A percentile compares a stretch with the other conserved stretches of the same genome.
phyloP scores from a whole-genome alignment of 1,140 invertebrate genomes.

The Danaus plexippus region DNA sequence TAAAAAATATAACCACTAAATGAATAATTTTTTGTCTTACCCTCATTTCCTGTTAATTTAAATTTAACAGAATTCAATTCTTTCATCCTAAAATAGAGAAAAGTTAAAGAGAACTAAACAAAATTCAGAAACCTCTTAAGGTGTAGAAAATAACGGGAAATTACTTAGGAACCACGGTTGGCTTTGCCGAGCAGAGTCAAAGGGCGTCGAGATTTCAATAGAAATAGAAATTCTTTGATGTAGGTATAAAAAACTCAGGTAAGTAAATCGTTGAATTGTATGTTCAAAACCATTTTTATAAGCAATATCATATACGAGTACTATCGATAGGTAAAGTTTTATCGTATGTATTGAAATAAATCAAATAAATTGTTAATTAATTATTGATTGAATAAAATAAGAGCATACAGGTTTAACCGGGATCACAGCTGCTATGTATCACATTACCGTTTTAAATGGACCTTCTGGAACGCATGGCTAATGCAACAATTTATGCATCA shows the following conservation, averaged over 20 bases:
- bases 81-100: slow-evolving; percentile 4
- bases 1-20: no score
- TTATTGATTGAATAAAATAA: no score
- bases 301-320: slow-evolving; percentile 2
- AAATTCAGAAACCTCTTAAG: slow-evolving; percentile 21
- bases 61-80: no score
- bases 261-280: slow-evolving; percentile 17
- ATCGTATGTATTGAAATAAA: no score
- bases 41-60: neutral
- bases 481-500: slow-evolving; percentile 67
- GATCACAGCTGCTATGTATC: slow-evolving; percentile 33
- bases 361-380: no score
- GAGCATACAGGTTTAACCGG: neutral
- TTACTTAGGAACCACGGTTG: slow-evolving; percentile 39
- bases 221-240: slow-evolving; percentile 52
- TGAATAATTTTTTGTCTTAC: slow-evolving; percentile 4
- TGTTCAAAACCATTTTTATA: slow-evolving; percentile 8
- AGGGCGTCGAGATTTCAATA: slow-evolving; percentile 36
- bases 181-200: slow-evolving; percentile 31
- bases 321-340: neutral
- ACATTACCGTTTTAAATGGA: slow-evolving; percentile 48
- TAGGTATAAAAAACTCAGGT: slow-evolving; percentile 32
- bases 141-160: slow-evolving; percentile 32
- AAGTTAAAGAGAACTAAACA: slow-evolving; percentile 15
- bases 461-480: slow-evolving; percentile 46